Evolutionary conservation across 2,888 invertebrate species (phyloP).

Genomic region (Callosobruchus maculatus): DNA sequence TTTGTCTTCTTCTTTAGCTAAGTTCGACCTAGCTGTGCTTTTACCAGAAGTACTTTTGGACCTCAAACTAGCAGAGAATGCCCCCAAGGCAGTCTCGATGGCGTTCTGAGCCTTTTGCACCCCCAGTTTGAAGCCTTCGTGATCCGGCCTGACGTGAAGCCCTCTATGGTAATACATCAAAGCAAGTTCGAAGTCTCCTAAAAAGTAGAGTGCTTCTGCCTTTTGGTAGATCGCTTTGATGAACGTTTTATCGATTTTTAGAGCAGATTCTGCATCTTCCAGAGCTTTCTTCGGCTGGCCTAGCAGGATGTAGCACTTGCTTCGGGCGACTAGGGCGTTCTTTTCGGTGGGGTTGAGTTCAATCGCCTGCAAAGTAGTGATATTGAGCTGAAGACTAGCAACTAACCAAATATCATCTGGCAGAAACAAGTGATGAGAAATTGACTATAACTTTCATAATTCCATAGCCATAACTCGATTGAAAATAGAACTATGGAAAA

Average conservation of each 20-base stretch:
- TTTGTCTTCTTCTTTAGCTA: slow-evolving; percentile 6
- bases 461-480: too few relatives aligned
- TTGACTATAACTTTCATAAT: too few relatives aligned
- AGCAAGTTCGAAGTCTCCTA: slow-evolving; percentile 91
- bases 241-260: slow-evolving; percentile 68
- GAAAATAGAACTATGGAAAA: too few relatives aligned
- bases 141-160: slow-evolving; percentile 76
- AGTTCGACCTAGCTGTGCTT: not conserved
- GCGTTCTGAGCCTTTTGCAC: slow-evolving; percentile 93
- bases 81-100: slow-evolving; percentile 85
- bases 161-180: slow-evolving; percentile 90
- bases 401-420: too few relatives aligned
- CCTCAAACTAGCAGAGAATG: slow-evolving; percentile 9
- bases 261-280: slow-evolving; percentile 78
- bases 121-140: slow-evolving; percentile 72
- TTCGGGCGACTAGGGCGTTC: slow-evolving; percentile 81
- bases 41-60: slow-evolving; percentile 4
- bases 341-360: slow-evolving; percentile 82
- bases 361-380: slow-evolving; percentile 65
- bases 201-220: slow-evolving; percentile 87
- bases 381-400: not conserved
- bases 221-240: slow-evolving; percentile 80
- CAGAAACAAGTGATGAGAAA: too few relatives aligned
- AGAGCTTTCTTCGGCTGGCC: slow-evolving; percentile 82
- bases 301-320: slow-evolving; percentile 81